Conservation (phyloP, 2,797 vertebrate species). For the Eurystomus glaucurus region DNA sequence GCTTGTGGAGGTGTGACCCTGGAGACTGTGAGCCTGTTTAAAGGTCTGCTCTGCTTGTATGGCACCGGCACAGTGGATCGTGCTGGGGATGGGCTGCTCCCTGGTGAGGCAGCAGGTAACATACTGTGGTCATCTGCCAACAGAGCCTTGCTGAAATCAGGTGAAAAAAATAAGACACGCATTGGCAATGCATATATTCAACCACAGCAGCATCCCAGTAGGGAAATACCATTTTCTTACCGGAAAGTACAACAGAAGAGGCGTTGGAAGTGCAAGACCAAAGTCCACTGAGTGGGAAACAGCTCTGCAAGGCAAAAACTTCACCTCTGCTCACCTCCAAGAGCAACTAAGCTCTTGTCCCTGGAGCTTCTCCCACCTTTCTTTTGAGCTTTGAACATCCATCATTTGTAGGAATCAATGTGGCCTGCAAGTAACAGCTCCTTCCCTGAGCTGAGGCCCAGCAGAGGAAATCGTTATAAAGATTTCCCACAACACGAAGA, state of each 20-base stretch:
- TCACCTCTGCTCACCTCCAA: not conserved
- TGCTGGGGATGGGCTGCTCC: not conserved
- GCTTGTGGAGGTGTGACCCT: not conserved
- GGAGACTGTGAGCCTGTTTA: not conserved
- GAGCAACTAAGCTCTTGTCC: not conserved
- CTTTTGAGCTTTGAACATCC: not conserved
- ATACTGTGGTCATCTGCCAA: not conserved
- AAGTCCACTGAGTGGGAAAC: not conserved
- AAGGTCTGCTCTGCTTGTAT: not conserved
- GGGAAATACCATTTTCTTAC: not conserved
- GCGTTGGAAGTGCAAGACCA: not conserved
- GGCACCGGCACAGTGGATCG: not conserved
- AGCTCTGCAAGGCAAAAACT: not conserved
- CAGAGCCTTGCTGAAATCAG: not conserved
- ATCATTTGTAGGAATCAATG: not conserved
- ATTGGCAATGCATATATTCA: accelerated
- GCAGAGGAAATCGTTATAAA: not conserved
- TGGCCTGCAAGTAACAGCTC: not conserved
- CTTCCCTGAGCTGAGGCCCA: not conserved
- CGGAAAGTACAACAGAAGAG: not conserved
- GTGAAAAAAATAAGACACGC: not conserved
- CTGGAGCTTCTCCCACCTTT: not conserved
- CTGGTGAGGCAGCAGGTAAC: not conserved
- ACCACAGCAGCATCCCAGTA: not conserved
- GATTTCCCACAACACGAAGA: not conserved